These are phyloP conservation scores for Porites divaricata DNA, from an alignment of 92 coral and sea anemone genomes.

Conservation along the genomic window DNA sequence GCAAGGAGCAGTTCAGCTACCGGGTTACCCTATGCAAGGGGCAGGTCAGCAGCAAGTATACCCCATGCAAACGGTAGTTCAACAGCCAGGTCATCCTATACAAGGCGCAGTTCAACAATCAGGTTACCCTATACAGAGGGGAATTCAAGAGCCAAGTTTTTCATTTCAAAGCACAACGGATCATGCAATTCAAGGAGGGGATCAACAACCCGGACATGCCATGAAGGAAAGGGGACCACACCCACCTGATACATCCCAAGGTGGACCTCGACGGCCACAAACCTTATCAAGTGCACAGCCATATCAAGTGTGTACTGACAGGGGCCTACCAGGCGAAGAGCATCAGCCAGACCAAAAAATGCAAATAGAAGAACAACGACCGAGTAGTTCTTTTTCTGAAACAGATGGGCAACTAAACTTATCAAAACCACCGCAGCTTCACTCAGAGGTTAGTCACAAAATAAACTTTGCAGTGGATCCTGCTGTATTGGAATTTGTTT, in stretches of 20 bases:
- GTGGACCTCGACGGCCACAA: background rate
- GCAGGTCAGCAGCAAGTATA: too few relatives aligned
- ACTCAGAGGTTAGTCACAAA: background rate
- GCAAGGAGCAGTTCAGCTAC: too few relatives aligned
- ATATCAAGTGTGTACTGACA: background rate
- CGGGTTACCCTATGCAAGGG: too few relatives aligned
- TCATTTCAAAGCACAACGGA: too few relatives aligned
- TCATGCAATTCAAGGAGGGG: background rate
- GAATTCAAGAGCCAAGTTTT: too few relatives aligned
- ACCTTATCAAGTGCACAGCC: background rate
- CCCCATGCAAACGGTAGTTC: too few relatives aligned
- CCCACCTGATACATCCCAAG: background rate
- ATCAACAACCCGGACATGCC: background rate
- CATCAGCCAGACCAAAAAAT: background rate
- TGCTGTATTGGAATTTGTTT: conserved; percentile 61
- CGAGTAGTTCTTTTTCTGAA: background rate
- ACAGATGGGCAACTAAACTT: background rate
- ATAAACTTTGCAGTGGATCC: conserved; percentile 56
- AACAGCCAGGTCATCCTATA: too few relatives aligned
- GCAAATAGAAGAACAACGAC: background rate
- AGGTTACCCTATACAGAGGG: too few relatives aligned
- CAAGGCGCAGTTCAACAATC: too few relatives aligned
- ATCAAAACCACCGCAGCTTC: background rate
- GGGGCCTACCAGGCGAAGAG: background rate
- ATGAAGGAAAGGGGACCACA: background rate